phyloP scores from a whole-genome alignment of 2,113 vertebrate genomes.

The Petrocephalus microphthalmus region DNA sequence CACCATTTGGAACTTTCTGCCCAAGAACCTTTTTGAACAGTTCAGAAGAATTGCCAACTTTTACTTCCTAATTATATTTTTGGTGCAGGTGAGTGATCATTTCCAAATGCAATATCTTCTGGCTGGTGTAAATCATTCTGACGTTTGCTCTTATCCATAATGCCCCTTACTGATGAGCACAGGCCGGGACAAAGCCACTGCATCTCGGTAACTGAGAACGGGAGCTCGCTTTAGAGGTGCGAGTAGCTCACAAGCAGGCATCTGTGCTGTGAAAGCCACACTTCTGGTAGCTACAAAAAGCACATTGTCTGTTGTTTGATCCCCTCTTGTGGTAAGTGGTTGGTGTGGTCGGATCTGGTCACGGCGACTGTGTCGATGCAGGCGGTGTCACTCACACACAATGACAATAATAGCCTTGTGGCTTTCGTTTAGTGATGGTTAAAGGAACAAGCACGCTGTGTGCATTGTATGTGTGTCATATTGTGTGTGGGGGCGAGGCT shows the following conservation, averaged over 20 bases:
- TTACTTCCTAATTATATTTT: neutral
- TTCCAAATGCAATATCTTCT: slow-evolving; percentile 98
- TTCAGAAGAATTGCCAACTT: slow-evolving; percentile 64
- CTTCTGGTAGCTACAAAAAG: neutral
- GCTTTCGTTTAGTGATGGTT: neutral
- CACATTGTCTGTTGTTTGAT: neutral
- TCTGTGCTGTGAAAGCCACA: neutral
- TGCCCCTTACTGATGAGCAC: neutral
- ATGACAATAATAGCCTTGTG: neutral
- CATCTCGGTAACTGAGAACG: neutral
- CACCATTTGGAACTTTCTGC: slow-evolving; percentile 97
- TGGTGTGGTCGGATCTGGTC: neutral
- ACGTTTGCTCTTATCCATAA: neutral
- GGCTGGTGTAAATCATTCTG: slow-evolving; percentile 86
- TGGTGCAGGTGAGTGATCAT: slow-evolving; percentile 76
- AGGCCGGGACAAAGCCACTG: neutral
- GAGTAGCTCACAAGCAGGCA: neutral
- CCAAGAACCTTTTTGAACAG: slow-evolving; percentile 98
- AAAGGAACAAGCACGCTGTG: neutral
- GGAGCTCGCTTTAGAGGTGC: neutral
- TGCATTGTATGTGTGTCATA: neutral
- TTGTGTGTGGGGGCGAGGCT: neutral
- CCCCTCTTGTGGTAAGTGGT: neutral
- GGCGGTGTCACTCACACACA: neutral
- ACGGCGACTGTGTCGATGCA: neutral